Evolutionary conservation across 2,797 vertebrate genomes (phyloP), one percentile per base, ranked within the genome.

Genomic region (Epinephelus awoara): DNA sequence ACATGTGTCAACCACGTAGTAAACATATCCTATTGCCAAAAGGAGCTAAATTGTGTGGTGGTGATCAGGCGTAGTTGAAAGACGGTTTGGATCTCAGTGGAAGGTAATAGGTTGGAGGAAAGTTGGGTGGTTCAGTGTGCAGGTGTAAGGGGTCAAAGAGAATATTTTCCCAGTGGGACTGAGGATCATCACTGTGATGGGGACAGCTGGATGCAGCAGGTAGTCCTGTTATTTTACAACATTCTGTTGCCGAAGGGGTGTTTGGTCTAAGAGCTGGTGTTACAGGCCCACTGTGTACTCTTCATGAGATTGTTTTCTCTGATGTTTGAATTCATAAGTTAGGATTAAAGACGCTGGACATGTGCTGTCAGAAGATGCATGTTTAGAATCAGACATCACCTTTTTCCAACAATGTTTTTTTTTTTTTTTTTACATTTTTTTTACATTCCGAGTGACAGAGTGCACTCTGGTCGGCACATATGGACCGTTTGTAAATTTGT

Each of bases 61-160:
- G 40, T 40, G 9, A 42, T 42, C 11, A 10, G 11, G 40, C 12
- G 9, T 42, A 10, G 40, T 12, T 42, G 40, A 42, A 42, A 3
- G 40, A 42, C 38, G 6, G 25, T 71, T 40, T 61, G 49, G 34
- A 67, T 71, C 29, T 15, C 21, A 25, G 40, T 54, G 76, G 42
- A 79, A 42, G 42, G 12, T 25, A 23, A 18, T 1, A 15, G 12
- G 9, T 38, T 54, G 21, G 8, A 56, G 42, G 6, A 46, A 49
- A 40, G 29, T 34, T 5, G 12, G 11, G 5, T 8, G 2, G 5
- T 58, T 29, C 44, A 44, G 19, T 54, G 54, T 21, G 44, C 11
- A 56, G 27, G 50, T 44, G 55, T 23, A 25, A 55, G 19, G 21
- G 18, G 58, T 46, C 18, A 23, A 34, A n/a, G 25, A 62, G 19